Base-by-base conservation (phyloP, 1,140 invertebrate genomes). In the Rhyzopertha dominica region DNA sequence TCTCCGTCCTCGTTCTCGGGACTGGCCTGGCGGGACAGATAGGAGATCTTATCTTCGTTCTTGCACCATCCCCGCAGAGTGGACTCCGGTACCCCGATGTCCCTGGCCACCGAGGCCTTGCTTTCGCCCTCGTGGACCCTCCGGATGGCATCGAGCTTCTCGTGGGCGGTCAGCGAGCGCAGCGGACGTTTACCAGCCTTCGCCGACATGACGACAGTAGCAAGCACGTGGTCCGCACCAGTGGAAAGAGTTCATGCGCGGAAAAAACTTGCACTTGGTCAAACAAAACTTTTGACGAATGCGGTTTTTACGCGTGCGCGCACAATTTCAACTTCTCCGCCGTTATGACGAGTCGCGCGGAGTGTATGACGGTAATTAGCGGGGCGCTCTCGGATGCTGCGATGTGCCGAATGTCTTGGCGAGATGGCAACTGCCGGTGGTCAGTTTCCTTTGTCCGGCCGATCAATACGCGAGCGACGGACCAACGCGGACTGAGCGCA, bases 51-150 rank as follows among this genome's bases (percentile, higher is more conserved):
- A 45, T 83, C 78, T 57, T 87, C 83, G 51, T 85, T 84, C 59
- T 90, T 90, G 67, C 85, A 90, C 86, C 86, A 90, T 13, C 86
- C 85, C 0, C 86, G 72, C 1, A 90, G 65, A 0, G 85, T 90
- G 0, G 84, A 87, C 62, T 90, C 86, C 0, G 86, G 85, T 1
- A 90, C 84, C 0, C 84, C 84, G 56, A 88, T 85, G 49, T 87
- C 82, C 0, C 85, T 67, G 0, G 85, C 85, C 0, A 90, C 85
- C 0, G 85, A 85, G 0, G 86, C 85, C 54, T 90, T 88, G 8
- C 82, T 85, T 60, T 87, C 84, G 23, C 85, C 86, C 53, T 83
- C 79, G 67, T 86, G 84, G 0, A 90, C 86, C 17, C 85, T 71
- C 46, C 81, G 75, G 28, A 90, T 87, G 3, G 85, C 85, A 20